Conservation (phyloP, 2,888 invertebrate genomes). For the Phyllotreta striolata region DNA sequence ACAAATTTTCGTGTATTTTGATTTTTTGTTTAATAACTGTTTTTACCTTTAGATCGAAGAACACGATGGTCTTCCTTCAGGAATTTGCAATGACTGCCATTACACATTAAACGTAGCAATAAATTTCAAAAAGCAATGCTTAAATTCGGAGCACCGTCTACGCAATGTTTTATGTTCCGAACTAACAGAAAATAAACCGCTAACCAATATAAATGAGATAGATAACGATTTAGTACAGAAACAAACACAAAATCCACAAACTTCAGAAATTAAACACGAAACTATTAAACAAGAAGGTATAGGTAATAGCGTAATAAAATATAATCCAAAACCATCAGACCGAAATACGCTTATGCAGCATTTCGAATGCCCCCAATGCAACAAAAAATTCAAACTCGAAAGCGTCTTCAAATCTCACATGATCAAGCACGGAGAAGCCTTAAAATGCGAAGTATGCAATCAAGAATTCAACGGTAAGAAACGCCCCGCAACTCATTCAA, state of each 20-base stretch:
- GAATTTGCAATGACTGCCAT: conserved; percentile 54
- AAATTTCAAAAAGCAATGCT: conserved; percentile 54
- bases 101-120: conserved; percentile 50
- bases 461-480: conserved; percentile 54
- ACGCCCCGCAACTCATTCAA: too few relatives aligned
- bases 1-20: conserved; percentile 26
- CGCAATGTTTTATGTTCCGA: conserved; percentile 36
- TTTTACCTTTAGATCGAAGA: conserved; percentile 46
- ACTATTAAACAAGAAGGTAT: too few relatives aligned
- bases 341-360: not conserved
- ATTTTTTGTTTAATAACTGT: conserved; percentile 14
- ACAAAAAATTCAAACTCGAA: conserved; percentile 50
- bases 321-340: conserved; percentile 20
- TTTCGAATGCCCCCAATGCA: conserved; percentile 48
- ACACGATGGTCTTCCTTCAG: conserved; percentile 54
- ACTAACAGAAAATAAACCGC: not conserved
- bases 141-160: conserved; percentile 51
- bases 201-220: conserved; percentile 30
- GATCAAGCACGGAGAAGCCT: conserved; percentile 51
- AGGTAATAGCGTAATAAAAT: conserved; percentile 26
- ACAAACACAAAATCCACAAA: conserved; percentile 16
- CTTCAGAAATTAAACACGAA: conserved; percentile 14
- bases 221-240: conserved; percentile 36
- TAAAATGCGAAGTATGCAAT: conserved; percentile 54
- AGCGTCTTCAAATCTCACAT: conserved; percentile 51